Base-by-base conservation (phyloP, 1,140 invertebrate species). In the Aleiodes sp. region DNA sequence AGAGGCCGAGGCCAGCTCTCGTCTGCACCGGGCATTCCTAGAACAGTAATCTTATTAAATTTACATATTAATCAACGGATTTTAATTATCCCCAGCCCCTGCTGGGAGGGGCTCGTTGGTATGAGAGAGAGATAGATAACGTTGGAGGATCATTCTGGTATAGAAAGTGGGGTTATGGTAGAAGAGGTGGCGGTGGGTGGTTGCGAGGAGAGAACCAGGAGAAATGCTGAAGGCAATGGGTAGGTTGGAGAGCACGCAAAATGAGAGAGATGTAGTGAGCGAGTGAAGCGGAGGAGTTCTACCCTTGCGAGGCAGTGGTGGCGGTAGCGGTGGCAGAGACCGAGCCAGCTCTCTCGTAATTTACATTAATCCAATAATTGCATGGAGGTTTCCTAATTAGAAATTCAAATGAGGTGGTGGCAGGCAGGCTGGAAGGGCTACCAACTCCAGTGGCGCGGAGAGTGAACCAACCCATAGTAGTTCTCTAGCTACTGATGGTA, bases 41-140 rank as follows among this genome's bases (percentile, higher is more conserved):
- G 88, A 89, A 89, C 88, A 91, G 93, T 95, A 94, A 95, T 95
- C 93, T 95, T 94, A 94, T 94, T 94, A 94, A 94, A 94, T 94
- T 95, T 94, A 94, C 93, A 95, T 95, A 95, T 95, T 95, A 95
- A 95, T 95, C 93, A 94, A 94, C 92, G 93, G 92, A 94, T 95
- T 94, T 94, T 94, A 94, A 95, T 94, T 95, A 94, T 93, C 90
- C 90, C 88, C 90, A 84, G 83, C 83, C 81, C 82, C 77, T 69
- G 75, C 61, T 74, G 71, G 62, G 67, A 65, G 65, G 63, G 35
- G 63, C 60, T 41, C 14, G 21, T 56, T 10, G 31, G 37, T 24
- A 28, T 71, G 65, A 67, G 16, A 57, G 60, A 64, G 41, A 46
- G 59, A 33, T 61, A 61, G 29, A 62, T 61, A 72, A 65, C 52